phyloP scores from a whole-genome alignment of 2,888 invertebrate genomes.

The Timema cristinae region DNA sequence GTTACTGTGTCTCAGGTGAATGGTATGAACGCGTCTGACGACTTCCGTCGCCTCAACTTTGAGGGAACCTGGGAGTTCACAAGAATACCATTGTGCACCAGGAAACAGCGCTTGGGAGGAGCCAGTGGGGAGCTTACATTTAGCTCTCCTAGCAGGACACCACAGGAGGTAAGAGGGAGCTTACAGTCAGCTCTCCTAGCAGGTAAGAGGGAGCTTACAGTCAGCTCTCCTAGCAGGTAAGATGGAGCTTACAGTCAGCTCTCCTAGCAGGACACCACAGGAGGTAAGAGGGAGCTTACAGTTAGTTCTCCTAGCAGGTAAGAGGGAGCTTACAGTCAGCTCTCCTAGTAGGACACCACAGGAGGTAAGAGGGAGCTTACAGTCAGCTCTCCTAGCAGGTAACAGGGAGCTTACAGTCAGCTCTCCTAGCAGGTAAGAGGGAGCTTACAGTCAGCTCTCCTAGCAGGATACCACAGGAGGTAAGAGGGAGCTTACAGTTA shows the following conservation, averaged over 20 bases:
- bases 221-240: background rate
- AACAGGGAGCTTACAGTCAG: too few species aligned
- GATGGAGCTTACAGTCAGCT: background rate
- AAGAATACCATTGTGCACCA: slow-evolving; percentile 65
- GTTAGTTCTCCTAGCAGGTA: background rate
- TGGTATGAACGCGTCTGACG: slow-evolving; percentile 80
- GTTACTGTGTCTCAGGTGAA: slow-evolving; percentile 38
- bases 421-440: slow-evolving; percentile 48
- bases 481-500: background rate
- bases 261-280: too few species aligned
- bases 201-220: too few species aligned
- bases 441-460: background rate
- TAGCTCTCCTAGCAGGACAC: background rate
- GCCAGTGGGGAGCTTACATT: slow-evolving; percentile 58
- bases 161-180: too few species aligned
- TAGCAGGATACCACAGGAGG: too few species aligned
- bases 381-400: background rate
- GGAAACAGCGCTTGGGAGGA: slow-evolving; percentile 65
- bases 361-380: background rate
- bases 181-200: slow-evolving; percentile 1
- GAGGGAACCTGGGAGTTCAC: slow-evolving; percentile 81
- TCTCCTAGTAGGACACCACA: background rate
- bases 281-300: background rate
- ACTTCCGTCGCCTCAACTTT: slow-evolving; percentile 79
- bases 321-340: background rate